Percentiles rank a stretch among this genome's conserved stretches.
These are phyloP conservation scores for Peribatodes rhomboidaria DNA, from an alignment of 2,888 invertebrate species.

Conservation along the genomic window DNA sequence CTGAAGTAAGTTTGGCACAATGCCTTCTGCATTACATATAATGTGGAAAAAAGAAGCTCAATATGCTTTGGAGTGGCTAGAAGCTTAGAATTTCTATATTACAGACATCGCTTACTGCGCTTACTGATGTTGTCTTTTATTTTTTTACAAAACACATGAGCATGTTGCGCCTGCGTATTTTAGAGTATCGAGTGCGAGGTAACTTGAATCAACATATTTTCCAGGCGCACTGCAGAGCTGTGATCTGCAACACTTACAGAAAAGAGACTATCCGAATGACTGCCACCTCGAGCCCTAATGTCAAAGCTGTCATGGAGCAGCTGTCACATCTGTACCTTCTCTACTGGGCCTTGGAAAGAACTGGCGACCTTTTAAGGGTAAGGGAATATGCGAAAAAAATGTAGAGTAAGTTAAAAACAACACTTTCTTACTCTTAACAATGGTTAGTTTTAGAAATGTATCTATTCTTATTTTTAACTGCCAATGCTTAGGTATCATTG, in stretches of 20 bases:
- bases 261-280: constrained; percentile 81
- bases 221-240: constrained; percentile 93
- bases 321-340: constrained; percentile 91
- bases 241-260: constrained; percentile 91
- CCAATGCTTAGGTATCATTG: too few species aligned
- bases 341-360: constrained; percentile 90
- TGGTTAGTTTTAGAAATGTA: too few species aligned
- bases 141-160: too few species aligned
- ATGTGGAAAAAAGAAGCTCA: not conserved
- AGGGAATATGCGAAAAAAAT: constrained; percentile 41
- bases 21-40: not conserved
- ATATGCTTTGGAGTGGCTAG: too few species aligned
- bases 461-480: too few species aligned
- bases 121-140: not conserved
- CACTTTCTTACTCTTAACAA: too few species aligned
- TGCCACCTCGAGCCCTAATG: constrained; percentile 83
- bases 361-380: constrained; percentile 93
- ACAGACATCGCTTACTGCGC: too few species aligned
- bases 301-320: constrained; percentile 89
- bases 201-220: constrained; percentile 46
- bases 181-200: not conserved
- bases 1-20: constrained; percentile 87
- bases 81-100: too few species aligned
- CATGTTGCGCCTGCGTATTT: not conserved
- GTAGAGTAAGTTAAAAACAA: too few species aligned